A percentile compares a stretch with the other conserved stretches of the same genome.
These are phyloP conservation scores for Drosophila elegans DNA, from an alignment of 1,140 invertebrate species.

Conservation along the genomic window DNA sequence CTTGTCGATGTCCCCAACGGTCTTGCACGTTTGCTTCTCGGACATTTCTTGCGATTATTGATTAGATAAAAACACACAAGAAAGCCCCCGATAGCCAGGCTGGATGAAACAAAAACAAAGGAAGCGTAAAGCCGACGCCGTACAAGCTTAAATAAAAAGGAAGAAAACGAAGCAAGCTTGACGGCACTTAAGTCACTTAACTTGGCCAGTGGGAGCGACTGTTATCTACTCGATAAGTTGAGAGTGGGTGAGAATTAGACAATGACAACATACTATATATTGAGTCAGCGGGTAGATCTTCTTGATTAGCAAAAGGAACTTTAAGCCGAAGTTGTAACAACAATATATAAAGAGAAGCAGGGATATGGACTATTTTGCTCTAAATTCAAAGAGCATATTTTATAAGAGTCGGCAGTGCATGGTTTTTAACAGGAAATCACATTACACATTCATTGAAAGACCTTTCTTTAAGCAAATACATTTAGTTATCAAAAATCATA, in stretches of 20 bases:
- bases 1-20: slow-evolving; percentile 69
- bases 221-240: slow-evolving; percentile 26
- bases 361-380: too few relatives aligned
- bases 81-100: slow-evolving; percentile 10
- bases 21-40: slow-evolving; percentile 81
- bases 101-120: slow-evolving; percentile 45
- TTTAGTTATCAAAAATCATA: too few relatives aligned
- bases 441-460: too few relatives aligned
- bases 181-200: slow-evolving; percentile 80
- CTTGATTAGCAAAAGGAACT: slow-evolving; percentile 24
- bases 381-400: too few relatives aligned
- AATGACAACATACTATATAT: slow-evolving; percentile 23
- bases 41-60: slow-evolving; percentile 80
- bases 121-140: slow-evolving; percentile 47
- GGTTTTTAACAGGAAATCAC: too few relatives aligned
- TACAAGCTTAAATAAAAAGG: slow-evolving; percentile 42
- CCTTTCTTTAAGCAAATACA: too few relatives aligned
- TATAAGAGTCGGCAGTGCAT: too few relatives aligned
- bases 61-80: slow-evolving; percentile 67
- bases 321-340: neutral
- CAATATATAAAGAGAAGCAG: too few relatives aligned
- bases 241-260: slow-evolving; percentile 59
- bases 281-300: slow-evolving; percentile 11
- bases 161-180: slow-evolving; percentile 43
- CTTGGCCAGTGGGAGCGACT: slow-evolving; percentile 60